These are phyloP conservation scores for Dolichomitus sp. DNA, from an alignment of 2,888 invertebrate species.

Conservation along the genomic window DNA sequence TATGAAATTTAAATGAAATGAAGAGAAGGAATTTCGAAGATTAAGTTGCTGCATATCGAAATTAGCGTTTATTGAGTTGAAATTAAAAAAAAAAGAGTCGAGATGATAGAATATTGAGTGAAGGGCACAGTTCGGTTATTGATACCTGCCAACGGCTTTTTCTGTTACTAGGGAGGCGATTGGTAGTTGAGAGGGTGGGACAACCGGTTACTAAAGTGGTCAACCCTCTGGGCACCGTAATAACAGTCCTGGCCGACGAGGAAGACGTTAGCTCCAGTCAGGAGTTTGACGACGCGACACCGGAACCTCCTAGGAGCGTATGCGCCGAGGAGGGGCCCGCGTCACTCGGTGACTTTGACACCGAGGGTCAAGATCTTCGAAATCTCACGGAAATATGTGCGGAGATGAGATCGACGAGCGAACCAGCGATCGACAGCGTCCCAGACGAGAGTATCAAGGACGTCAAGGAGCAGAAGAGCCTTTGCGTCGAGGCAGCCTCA, in stretches of 20 bases:
- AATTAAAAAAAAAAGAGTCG: not conserved
- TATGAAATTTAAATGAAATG: not conserved
- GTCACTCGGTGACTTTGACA: conserved; percentile 80
- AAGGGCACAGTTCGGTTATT: conserved; percentile 69
- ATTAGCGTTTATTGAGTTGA: no score
- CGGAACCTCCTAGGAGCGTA: conserved; percentile 79
- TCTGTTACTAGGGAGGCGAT: conserved; percentile 91
- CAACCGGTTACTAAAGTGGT: conserved; percentile 90
- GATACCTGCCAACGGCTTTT: conserved; percentile 94
- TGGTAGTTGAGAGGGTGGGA: conserved; percentile 86
- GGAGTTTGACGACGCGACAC: conserved; percentile 77
- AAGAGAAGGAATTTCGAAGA: not conserved
- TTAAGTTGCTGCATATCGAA: not conserved
- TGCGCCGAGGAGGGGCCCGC: conserved; percentile 83
- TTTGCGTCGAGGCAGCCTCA: conserved; percentile 80
- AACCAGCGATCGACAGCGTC: conserved; percentile 82
- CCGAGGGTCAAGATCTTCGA: conserved; percentile 79
- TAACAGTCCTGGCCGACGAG: conserved; percentile 86
- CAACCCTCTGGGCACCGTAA: conserved; percentile 92
- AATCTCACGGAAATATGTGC: conserved; percentile 84
- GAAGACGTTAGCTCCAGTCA: conserved; percentile 82
- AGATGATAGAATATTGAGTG: conserved; percentile 29
- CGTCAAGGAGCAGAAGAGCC: conserved; percentile 77
- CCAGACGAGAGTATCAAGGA: conserved; percentile 82
- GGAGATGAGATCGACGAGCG: conserved; percentile 83